phyloP scores from a whole-genome alignment of 2,797 vertebrate genomes.

The Enteromius viviparus region DNA sequence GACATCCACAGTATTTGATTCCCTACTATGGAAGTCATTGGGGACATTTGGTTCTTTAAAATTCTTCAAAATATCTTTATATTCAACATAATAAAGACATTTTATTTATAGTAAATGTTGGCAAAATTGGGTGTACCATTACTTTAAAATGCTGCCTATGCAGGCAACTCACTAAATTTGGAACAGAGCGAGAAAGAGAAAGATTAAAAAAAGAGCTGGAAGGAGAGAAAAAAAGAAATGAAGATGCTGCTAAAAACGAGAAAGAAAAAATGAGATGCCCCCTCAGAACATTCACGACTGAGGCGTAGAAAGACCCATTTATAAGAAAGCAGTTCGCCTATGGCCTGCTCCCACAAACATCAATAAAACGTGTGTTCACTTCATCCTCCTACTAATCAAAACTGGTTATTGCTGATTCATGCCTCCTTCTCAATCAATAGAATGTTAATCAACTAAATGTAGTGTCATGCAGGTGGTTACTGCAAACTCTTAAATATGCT shows the following conservation, averaged over 20 bases:
- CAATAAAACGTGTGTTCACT: constrained; percentile 80
- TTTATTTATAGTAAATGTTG: background rate
- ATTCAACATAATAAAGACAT: background rate
- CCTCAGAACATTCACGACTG: background rate
- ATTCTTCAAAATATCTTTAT: background rate
- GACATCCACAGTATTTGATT: background rate
- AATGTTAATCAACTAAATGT: constrained; percentile 80
- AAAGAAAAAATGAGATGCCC: background rate
- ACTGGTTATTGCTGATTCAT: constrained; percentile 81
- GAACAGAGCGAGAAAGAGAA: constrained; percentile 11
- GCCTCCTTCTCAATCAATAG: constrained; percentile 70
- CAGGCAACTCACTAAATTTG: background rate
- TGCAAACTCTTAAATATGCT: constrained; percentile 46
- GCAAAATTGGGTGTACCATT: background rate
- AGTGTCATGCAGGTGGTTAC: constrained; percentile 57
- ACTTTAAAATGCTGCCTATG: background rate
- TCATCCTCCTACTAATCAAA: constrained; percentile 84
- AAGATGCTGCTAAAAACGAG: constrained; percentile 3
- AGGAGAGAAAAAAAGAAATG: constrained; percentile 11
- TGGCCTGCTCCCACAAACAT: constrained; percentile 72
- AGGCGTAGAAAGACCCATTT: constrained; percentile 66
- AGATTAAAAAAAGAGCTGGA: constrained; percentile 24
- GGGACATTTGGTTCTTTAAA: background rate
- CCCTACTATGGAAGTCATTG: too few species aligned
- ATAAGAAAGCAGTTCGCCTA: constrained; percentile 70